phyloP scores from a whole-genome alignment of 2,113 vertebrate species.

The Pandion haliaetus region DNA sequence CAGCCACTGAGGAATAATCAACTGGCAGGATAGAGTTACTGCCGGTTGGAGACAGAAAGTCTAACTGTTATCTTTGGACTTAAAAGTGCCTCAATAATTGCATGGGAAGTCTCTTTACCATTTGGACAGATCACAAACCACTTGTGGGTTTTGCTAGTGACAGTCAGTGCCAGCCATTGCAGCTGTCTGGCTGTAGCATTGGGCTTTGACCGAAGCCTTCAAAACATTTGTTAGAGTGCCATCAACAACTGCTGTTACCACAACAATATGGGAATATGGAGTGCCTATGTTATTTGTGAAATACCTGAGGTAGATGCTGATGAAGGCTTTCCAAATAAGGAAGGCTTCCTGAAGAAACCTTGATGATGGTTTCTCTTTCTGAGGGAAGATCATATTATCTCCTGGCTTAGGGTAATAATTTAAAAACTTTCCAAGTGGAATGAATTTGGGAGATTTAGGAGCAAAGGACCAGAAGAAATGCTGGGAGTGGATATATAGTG shows the following conservation, averaged over 20 bases:
- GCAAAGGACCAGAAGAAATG: neutral
- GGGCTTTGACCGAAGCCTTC: neutral
- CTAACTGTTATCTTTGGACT: constrained; percentile 37
- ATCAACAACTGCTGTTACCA: neutral
- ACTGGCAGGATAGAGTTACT: neutral
- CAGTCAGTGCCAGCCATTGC: neutral
- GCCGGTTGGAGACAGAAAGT: constrained; percentile 25
- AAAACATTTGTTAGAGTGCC: neutral
- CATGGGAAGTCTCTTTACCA: neutral
- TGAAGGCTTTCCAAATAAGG: neutral
- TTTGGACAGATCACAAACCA: constrained; percentile 15
- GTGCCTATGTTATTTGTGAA: neutral
- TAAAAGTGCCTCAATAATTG: constrained; percentile 27
- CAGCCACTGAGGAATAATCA: neutral
- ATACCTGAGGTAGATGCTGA: neutral
- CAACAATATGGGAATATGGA: neutral
- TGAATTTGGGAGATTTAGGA: neutral
- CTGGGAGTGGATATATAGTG: neutral
- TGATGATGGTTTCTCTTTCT: neutral
- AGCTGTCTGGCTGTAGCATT: neutral
- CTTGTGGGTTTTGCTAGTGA: neutral
- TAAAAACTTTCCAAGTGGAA: neutral
- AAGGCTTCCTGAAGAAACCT: neutral
- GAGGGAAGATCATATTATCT: neutral
- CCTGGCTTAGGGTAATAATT: neutral